Conservation (phyloP, 2,888 invertebrate genomes). For the Hetaerina titia region DNA sequence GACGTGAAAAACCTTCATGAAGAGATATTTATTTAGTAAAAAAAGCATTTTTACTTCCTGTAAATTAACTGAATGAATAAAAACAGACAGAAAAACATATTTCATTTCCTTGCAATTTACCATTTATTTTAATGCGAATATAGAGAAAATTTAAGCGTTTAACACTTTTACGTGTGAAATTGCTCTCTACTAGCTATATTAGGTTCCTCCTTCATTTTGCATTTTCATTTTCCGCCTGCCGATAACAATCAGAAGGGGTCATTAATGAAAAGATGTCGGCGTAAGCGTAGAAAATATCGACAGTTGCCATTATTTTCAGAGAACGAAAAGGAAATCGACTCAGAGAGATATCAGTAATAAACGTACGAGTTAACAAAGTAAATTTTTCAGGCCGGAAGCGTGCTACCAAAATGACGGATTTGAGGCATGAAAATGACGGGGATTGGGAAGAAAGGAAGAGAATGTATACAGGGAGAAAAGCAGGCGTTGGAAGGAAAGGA, state of each 20-base stretch:
- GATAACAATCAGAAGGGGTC: background rate
- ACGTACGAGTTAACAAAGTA: background rate
- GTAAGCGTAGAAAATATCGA: background rate
- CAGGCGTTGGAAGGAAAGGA: background rate
- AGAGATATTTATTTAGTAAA: no score
- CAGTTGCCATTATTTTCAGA: background rate
- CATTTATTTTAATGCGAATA: no score
- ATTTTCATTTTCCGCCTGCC: background rate
- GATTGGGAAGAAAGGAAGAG: no score
- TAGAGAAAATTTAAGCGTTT: no score
- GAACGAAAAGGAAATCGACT: background rate
- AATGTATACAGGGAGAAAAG: background rate
- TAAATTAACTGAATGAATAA: no score
- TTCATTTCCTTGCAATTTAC: no score
- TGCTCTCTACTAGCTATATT: background rate
- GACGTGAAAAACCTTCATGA: no score
- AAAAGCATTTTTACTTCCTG: no score
- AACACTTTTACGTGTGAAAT: no score
- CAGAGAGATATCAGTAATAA: background rate
- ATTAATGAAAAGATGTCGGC: background rate
- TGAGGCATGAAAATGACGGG: background rate
- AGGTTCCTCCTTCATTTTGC: background rate
- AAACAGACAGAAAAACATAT: no score
- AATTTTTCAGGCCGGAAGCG: background rate
- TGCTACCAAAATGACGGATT: background rate